Evolutionary conservation across 2,888 invertebrate genomes (phyloP).

Genomic region (Lycophotia porphyrea): DNA sequence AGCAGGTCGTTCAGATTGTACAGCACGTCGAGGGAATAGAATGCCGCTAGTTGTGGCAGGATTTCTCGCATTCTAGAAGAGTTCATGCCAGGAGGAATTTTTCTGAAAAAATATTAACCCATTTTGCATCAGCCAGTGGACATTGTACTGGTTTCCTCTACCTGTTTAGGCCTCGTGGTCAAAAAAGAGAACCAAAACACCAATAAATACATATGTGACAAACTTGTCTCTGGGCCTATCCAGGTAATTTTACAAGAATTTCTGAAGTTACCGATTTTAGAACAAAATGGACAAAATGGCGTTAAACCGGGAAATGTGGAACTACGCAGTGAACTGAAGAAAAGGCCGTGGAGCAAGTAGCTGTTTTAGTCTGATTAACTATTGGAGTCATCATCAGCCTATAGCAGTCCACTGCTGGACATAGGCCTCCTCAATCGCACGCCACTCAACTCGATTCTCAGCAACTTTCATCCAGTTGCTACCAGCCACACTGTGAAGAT

Average conservation of each 20-base stretch:
- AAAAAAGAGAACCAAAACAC: neutral
- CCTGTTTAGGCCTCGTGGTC: neutral
- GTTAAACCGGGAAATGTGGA: neutral
- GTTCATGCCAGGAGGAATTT: conserved; percentile 72
- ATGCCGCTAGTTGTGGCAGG: conserved; percentile 76
- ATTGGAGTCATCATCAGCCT: too few species aligned
- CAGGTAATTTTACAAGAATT: neutral
- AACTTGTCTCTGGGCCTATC: neutral
- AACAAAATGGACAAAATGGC: neutral
- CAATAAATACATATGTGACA: neutral
- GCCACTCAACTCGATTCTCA: too few species aligned
- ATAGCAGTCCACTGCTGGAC: too few species aligned
- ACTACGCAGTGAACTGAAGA: neutral
- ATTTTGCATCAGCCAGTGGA: neutral
- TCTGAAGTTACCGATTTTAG: neutral
- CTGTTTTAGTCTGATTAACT: neutral
- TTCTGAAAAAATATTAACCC: conserved; percentile 59
- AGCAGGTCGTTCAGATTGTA: conserved; percentile 70
- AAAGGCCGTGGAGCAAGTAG: neutral
- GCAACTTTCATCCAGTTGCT: too few species aligned
- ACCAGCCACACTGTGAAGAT: too few species aligned
- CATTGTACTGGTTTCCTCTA: neutral
- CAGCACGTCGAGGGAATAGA: conserved; percentile 73
- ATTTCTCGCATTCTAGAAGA: conserved; percentile 63
- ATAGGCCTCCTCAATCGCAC: too few species aligned